Percentiles rank a stretch among this genome's conserved stretches.
Conservation (phyloP, 2,888 invertebrate species). For the Griposia aprilina region DNA sequence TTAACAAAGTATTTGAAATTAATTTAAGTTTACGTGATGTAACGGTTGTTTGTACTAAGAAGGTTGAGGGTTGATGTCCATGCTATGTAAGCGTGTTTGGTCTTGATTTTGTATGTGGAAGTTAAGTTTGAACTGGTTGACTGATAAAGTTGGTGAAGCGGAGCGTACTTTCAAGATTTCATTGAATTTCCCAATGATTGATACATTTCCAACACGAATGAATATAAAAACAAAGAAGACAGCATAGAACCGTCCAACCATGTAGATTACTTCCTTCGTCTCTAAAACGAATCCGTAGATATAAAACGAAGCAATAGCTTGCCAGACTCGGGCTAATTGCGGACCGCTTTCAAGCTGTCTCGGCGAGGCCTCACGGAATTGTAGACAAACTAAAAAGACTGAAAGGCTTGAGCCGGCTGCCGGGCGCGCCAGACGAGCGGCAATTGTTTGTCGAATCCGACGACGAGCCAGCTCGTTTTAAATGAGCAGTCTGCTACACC, state of each 20-base stretch:
- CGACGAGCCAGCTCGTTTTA: slow-evolving; percentile 64
- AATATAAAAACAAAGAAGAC: slow-evolving; percentile 28
- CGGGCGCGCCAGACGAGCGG: slow-evolving; percentile 73
- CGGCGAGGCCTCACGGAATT: slow-evolving; percentile 73
- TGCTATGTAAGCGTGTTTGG: slow-evolving; percentile 1
- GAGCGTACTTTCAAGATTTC: background rate
- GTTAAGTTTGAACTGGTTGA: slow-evolving; percentile 1
- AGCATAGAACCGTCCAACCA: slow-evolving; percentile 5
- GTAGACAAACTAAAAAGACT: slow-evolving; percentile 78
- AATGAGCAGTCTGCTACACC: slow-evolving; percentile 70
- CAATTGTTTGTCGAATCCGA: slow-evolving; percentile 75
- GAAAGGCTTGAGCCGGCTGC: slow-evolving; percentile 67
- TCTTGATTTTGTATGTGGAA: slow-evolving; percentile 13
- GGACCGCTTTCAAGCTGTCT: slow-evolving; percentile 79
- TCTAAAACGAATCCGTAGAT: slow-evolving; percentile 55
- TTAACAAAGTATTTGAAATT: slow-evolving; percentile 60
- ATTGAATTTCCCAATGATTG: slow-evolving; percentile 16
- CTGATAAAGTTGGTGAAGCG: background rate
- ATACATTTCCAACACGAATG: background rate
- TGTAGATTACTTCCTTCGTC: slow-evolving; percentile 48
- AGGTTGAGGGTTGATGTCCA: slow-evolving; percentile 3
- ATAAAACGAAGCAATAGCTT: slow-evolving; percentile 60
- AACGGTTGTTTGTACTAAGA: slow-evolving; percentile 31
- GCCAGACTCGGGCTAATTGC: slow-evolving; percentile 81
- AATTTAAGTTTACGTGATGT: slow-evolving; percentile 49